Conservation (phyloP, 2,797 vertebrate species). For the Coregonus sp. region DNA sequence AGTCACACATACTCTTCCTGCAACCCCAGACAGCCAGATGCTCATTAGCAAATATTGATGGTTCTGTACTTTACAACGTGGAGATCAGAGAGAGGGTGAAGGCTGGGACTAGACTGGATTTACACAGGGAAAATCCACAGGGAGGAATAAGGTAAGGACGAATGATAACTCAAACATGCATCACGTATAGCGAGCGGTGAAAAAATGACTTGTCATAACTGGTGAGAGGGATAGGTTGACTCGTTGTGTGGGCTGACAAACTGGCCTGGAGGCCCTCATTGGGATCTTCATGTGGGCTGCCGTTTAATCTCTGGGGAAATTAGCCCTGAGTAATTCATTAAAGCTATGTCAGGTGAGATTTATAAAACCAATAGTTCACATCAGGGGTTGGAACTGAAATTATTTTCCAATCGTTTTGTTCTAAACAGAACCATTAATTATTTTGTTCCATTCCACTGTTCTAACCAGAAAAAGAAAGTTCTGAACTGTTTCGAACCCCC, state of each 20-base stretch:
- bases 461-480: neutral
- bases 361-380: conserved; percentile 37
- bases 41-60: conserved; percentile 59
- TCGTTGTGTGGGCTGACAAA: conserved; percentile 48
- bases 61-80: conserved; percentile 39
- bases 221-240: neutral
- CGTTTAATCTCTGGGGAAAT: conserved; percentile 66
- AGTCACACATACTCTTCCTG: conserved; percentile 59
- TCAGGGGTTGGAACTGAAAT: no score
- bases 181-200: conserved; percentile 9
- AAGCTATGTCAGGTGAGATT: conserved; percentile 31
- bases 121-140: conserved; percentile 17
- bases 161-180: conserved; percentile 12
- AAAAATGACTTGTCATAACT: neutral
- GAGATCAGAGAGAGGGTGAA: conserved; percentile 32
- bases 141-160: conserved; percentile 55
- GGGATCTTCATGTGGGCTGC: conserved; percentile 49
- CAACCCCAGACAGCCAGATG: conserved; percentile 54
- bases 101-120: conserved; percentile 26
- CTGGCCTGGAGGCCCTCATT: conserved; percentile 12
- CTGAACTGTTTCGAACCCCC: neutral
- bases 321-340: conserved; percentile 59
- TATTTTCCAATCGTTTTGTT: no score
- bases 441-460: no score
- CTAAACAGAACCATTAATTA: no score